These are phyloP conservation scores for Tetramorium parvispinum DNA, from an alignment of 1,140 invertebrate species.

Conservation along the genomic window DNA sequence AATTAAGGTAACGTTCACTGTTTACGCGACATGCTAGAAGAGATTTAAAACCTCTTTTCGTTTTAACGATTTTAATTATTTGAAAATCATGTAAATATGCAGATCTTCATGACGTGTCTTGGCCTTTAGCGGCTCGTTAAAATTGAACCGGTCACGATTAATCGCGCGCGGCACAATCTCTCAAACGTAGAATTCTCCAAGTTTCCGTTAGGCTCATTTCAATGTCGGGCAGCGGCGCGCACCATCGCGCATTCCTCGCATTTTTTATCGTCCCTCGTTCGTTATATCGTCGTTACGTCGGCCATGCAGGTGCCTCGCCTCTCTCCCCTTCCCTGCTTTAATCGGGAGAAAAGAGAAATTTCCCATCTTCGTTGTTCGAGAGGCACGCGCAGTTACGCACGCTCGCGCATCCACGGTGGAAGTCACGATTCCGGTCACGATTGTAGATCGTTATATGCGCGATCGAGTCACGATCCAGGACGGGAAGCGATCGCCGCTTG, in stretches of 20 bases:
- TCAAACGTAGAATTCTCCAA: background rate
- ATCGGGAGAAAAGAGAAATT: conserved; percentile 57
- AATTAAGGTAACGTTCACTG: background rate
- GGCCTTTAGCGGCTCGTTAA: background rate
- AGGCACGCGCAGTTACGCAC: conserved; percentile 30
- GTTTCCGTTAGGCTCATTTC: conserved; percentile 40
- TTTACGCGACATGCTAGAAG: background rate
- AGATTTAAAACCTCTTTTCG: background rate
- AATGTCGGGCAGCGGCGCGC: conserved; percentile 23
- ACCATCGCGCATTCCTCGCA: conserved; percentile 28
- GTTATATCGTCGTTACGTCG: conserved; percentile 11
- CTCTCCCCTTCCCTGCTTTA: background rate
- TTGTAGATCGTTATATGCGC: conserved; percentile 57
- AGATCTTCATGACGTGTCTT: background rate
- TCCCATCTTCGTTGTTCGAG: background rate
- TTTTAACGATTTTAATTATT: background rate
- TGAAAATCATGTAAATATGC: background rate
- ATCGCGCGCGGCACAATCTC: conserved; percentile 28
- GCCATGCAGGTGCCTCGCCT: background rate
- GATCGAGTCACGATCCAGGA: conserved; percentile 79
- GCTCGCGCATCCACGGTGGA: conserved; percentile 15
- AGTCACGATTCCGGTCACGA: conserved; percentile 64
- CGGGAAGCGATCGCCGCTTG: conserved; percentile 54
- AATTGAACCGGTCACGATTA: background rate
- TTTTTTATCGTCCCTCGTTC: conserved; percentile 29